Conservation (phyloP, 1,140 invertebrate species). For the Heliconius hermathena region DNA sequence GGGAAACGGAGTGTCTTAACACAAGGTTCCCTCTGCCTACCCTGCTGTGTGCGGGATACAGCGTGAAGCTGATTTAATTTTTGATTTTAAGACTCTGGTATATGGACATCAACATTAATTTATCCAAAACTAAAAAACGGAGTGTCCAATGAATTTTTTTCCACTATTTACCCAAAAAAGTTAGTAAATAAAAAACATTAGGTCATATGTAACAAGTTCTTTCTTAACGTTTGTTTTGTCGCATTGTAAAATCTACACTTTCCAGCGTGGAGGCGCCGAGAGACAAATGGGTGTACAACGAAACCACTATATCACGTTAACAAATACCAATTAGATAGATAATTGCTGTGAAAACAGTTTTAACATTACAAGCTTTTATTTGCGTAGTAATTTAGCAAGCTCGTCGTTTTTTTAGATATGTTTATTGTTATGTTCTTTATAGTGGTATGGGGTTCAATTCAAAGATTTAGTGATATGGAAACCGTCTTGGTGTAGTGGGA, state of each 20-base stretch:
- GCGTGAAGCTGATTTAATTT: too few relatives aligned
- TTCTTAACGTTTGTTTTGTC: neutral
- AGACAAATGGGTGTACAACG: conserved; percentile 27
- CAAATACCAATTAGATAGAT: conserved; percentile 36
- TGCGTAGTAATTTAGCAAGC: neutral
- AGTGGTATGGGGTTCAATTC: too few relatives aligned
- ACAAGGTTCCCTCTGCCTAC: too few relatives aligned
- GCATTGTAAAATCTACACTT: neutral
- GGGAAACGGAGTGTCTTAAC: too few relatives aligned
- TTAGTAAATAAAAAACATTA: neutral
- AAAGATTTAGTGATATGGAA: too few relatives aligned
- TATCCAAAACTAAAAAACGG: neutral
- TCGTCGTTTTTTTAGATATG: neutral
- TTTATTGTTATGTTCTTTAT: neutral
- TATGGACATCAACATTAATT: too few relatives aligned
- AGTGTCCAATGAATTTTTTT: neutral
- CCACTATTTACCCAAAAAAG: neutral
- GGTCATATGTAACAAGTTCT: neutral
- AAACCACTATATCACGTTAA: conserved; percentile 19
- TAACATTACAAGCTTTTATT: conserved; percentile 14
- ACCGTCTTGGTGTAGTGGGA: too few relatives aligned
- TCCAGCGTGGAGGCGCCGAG: neutral
- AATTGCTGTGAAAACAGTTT: conserved; percentile 40
- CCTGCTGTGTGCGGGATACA: too few relatives aligned
- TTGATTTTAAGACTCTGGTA: too few relatives aligned